Evolutionary conservation across 2,888 invertebrate genomes (phyloP).

Genomic region (Steromphala cineraria): DNA sequence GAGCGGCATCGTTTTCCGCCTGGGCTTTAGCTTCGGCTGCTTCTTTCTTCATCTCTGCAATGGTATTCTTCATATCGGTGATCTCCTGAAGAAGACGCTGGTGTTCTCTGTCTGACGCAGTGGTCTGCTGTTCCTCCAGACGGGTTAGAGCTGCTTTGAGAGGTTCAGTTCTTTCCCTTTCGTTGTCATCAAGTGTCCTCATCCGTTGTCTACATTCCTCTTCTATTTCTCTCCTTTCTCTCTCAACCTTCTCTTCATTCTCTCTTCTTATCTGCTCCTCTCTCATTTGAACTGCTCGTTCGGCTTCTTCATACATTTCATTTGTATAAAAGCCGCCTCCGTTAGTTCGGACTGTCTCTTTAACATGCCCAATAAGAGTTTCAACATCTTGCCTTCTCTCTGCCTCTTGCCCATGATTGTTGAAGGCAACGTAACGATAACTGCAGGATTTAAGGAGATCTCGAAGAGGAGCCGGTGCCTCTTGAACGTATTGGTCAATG

Average conservation of each 20-base stretch:
- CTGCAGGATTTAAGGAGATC: not conserved
- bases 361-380: conserved; percentile 24
- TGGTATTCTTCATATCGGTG: not conserved
- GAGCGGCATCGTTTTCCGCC: not conserved
- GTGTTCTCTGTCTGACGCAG: not conserved
- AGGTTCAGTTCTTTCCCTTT: not conserved
- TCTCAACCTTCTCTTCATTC: conserved; percentile 14
- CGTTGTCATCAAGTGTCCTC: conserved; percentile 7
- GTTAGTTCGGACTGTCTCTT: conserved; percentile 10
- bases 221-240: conserved; percentile 19
- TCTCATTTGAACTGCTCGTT: conserved; percentile 19
- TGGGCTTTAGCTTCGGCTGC: not conserved
- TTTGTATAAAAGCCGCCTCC: conserved; percentile 28
- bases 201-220: conserved; percentile 12
- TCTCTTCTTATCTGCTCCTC: conserved; percentile 17
- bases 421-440: not conserved
- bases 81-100: not conserved
- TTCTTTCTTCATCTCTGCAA: not conserved
- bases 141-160: not conserved
- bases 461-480: not conserved
- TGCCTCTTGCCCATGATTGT: not conserved
- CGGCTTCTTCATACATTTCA: conserved; percentile 30
- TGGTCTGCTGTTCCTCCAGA: not conserved
- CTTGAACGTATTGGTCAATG: not conserved
- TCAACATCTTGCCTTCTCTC: conserved; percentile 12